Evolutionary conservation across 2,113 vertebrate species (phyloP).

Genomic region (Nesogale talazaci): DNA sequence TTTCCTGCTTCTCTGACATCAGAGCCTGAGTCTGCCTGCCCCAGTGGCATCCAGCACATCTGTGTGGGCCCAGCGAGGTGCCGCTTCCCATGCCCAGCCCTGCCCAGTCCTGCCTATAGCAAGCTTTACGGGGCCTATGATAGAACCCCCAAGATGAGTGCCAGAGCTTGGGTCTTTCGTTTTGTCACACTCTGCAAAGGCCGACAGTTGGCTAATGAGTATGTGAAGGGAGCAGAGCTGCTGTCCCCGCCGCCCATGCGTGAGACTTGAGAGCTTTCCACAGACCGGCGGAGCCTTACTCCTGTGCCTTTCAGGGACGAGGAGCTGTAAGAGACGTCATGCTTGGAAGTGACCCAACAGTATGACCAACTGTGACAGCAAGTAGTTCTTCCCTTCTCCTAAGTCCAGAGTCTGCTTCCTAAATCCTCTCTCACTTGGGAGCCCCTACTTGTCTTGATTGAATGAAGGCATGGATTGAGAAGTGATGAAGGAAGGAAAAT

Average conservation of each 20-base stretch:
- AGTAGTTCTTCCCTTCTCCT: neutral
- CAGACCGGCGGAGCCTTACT: neutral
- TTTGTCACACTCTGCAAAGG: neutral
- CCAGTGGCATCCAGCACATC: neutral
- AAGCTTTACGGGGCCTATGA: neutral
- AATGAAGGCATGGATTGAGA: neutral
- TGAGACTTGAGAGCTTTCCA: neutral
- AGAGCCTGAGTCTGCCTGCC: neutral
- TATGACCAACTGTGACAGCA: neutral
- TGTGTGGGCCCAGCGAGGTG: neutral
- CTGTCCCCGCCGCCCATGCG: neutral
- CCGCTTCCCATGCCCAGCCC: neutral
- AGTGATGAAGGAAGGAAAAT: neutral
- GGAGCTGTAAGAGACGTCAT: neutral
- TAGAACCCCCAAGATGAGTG: neutral
- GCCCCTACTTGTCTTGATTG: neutral
- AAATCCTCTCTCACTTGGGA: neutral
- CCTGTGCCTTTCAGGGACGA: neutral
- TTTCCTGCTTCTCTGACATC: neutral
- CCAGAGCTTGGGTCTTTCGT: neutral
- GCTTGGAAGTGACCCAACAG: neutral
- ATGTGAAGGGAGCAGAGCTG: neutral
- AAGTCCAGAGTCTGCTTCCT: neutral
- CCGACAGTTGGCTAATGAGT: neutral
- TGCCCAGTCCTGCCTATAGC: neutral